Evolutionary conservation across 1,140 invertebrate species (phyloP), one percentile per base, ranked within the genome.

Genomic region (Penaeus indicus): DNA sequence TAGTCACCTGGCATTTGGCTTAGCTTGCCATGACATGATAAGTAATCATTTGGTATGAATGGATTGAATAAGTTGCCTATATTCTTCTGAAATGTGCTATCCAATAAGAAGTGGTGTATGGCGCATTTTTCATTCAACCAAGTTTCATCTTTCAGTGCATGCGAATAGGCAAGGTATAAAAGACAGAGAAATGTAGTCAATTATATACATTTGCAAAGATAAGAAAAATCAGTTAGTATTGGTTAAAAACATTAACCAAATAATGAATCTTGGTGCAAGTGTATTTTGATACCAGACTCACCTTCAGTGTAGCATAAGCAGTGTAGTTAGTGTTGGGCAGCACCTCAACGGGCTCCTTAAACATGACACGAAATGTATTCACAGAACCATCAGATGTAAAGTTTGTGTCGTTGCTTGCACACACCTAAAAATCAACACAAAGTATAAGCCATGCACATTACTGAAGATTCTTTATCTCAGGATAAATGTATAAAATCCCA

Each of bases 271-370:
- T 42, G 38, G 38, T 42, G 38, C 38, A 47, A 81, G 62, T 21
- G 47, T 25, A 22, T 81, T 81, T 54, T 47, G 27, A 81, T 81
- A 85, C 16, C 22, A 77, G 25, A 79, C 90, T 92, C 93, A 97
- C 97, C 94, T 96, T 96, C 22, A 98, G 93, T 82, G 95, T 97
- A 81, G 96, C 96, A 91, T 95, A 96, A 38, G 96, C 97, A 22
- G 96, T 97, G 92, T 98, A 98, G 90, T 95, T 96, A 8, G 95
- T 95, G 92, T 96, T 96, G 13, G 96, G 95, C 81, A 95, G 92
- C 79, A 98, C 96, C 93, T 97, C 96, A 16, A 97, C 95, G 1
- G 97, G 96, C 91, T 97, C 96, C 92, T 97, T 96, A 92, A 98
- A 98, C 95, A 96, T 96, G n/a, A 97, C 96, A 67, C 96, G 94